Evolutionary conservation across 2,113 vertebrate species (phyloP).

Genomic region (Todiramphus saurophagus): DNA sequence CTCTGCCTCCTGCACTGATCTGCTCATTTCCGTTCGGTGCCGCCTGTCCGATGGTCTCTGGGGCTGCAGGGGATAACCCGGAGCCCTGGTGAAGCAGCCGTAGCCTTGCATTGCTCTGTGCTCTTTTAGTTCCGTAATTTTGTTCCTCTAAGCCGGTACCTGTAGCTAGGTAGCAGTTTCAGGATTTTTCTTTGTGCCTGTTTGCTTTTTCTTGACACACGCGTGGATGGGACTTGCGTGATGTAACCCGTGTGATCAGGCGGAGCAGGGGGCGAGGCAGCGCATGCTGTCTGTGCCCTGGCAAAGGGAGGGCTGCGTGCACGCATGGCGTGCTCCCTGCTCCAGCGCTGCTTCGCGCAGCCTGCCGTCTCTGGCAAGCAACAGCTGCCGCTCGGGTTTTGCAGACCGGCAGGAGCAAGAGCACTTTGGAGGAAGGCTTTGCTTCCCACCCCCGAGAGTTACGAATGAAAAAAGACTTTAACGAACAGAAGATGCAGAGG

Average conservation of each 20-base stretch:
- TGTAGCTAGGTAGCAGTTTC: neutral
- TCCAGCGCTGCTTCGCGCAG: neutral
- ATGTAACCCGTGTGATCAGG: accelerated
- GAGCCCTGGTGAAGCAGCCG: accelerated
- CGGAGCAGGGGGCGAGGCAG: neutral
- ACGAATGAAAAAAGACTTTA: neutral
- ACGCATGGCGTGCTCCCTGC: neutral
- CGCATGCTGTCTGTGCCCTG: neutral
- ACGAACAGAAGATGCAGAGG: neutral
- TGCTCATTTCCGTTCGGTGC: neutral
- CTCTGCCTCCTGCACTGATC: neutral
- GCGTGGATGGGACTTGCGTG: neutral
- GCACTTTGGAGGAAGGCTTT: neutral
- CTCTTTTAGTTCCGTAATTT: neutral
- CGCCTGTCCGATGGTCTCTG: neutral
- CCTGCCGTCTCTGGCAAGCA: neutral
- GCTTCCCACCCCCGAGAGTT: neutral
- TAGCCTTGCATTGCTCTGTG: neutral
- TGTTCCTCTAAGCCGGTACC: neutral
- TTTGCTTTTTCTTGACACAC: accelerated
- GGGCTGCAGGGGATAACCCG: neutral
- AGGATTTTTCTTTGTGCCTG: no score
- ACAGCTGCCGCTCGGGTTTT: neutral
- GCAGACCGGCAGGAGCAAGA: accelerated
- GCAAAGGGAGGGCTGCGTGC: accelerated